Conservation (phyloP, 2,797 vertebrate species). For the Eremophila alpestris region DNA sequence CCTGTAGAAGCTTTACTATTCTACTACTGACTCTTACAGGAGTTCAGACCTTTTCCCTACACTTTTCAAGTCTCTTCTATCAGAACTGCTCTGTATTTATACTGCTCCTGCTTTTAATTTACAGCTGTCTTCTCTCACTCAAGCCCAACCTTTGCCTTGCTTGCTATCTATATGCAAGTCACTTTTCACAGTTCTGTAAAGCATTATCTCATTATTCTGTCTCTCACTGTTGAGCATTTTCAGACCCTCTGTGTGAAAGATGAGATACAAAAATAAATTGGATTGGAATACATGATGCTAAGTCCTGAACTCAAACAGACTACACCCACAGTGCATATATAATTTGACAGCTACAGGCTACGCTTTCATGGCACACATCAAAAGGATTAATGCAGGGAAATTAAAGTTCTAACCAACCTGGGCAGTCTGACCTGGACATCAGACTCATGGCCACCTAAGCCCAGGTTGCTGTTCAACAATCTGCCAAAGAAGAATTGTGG, state of each 20-base stretch:
- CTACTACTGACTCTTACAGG: neutral
- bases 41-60: neutral
- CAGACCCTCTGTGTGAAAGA: constrained; percentile 42
- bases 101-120: constrained; percentile 17
- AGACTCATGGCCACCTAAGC: neutral
- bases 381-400: constrained; percentile 11
- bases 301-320: constrained; percentile 47
- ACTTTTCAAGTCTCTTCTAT: neutral
- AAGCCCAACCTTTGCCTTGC: neutral
- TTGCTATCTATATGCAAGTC: constrained; percentile 49
- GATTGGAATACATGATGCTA: constrained; percentile 41
- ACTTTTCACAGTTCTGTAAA: constrained; percentile 44
- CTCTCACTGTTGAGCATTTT: constrained; percentile 56
- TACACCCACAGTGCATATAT: constrained; percentile 10
- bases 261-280: constrained; percentile 64
- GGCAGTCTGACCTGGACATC: neutral
- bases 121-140: neutral
- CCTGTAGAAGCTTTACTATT: neutral
- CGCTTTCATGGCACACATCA: constrained; percentile 17
- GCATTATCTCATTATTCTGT: constrained; percentile 63
- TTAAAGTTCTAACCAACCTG: neutral
- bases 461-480: neutral
- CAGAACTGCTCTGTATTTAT: neutral
- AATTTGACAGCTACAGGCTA: constrained; percentile 56
- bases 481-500: neutral